Conservation (phyloP, 1,140 invertebrate genomes). For the Drosophila lacertosa region DNA sequence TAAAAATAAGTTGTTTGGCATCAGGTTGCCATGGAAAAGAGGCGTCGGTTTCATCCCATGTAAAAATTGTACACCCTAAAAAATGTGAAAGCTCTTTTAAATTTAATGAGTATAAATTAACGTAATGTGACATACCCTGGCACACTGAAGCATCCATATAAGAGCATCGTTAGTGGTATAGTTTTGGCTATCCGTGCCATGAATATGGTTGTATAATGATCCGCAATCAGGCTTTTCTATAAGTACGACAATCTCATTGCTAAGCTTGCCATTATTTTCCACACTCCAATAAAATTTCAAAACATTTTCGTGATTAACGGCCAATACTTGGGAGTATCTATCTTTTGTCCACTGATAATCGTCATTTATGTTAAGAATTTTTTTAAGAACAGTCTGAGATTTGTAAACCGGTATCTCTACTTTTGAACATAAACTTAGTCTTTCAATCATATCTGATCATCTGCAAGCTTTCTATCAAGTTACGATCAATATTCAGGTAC, state of each 20-base stretch:
- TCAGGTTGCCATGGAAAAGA: constrained; percentile 9
- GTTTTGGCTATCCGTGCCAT: no score
- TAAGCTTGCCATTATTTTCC: no score
- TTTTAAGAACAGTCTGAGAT: no score
- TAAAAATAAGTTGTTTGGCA: constrained; percentile 10
- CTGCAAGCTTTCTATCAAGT: no score
- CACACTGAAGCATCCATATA: constrained; percentile 16
- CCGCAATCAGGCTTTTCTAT: constrained; percentile 12
- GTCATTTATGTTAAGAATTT: background rate
- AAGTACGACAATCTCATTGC: background rate
- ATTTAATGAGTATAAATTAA: background rate
- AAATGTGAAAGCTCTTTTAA: background rate
- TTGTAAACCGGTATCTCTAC: no score
- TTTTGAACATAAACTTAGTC: no score
- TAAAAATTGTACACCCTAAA: constrained; percentile 5
- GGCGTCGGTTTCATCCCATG: background rate
- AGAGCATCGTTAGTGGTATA: background rate
- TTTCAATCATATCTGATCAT: no score
- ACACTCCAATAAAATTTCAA: constrained; percentile 4
- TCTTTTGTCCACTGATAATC: no score
- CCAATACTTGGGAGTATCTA: background rate
- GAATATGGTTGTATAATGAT: background rate
- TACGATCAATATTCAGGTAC: no score
- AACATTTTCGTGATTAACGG: background rate
- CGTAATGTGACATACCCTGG: background rate